Evolutionary conservation across 30 jellyfish, hydroid and myxozoan species (phyloP).

Genomic region (Pelagia noctiluca): DNA sequence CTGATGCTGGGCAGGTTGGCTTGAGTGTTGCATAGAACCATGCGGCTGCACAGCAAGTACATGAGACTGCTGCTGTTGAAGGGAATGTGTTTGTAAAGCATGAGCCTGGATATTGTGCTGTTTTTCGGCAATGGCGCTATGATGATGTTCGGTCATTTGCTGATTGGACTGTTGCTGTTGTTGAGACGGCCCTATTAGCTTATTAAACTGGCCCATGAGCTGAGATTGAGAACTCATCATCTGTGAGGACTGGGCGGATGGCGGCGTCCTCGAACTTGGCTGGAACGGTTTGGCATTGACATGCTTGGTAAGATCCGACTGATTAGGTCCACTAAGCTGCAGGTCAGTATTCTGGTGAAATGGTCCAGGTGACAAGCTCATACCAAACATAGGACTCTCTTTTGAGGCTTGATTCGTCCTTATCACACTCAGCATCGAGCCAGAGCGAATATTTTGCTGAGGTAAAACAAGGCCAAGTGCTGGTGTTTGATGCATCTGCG

Average conservation of each 20-base stretch:
- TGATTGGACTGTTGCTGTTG: conserved; percentile 31
- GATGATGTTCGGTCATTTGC: conserved; percentile 42
- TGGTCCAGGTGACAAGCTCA: conserved; percentile 64
- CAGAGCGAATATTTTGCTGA: conserved; percentile 73
- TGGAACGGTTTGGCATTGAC: conserved; percentile 98
- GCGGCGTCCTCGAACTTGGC: conserved; percentile 97
- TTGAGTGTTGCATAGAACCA: conserved; percentile 56
- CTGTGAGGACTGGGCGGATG: conserved; percentile 77
- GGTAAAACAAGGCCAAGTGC: conserved; percentile 70
- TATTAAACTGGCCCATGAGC: conserved; percentile 50
- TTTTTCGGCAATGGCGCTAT: conserved; percentile 44
- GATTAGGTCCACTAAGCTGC: conserved; percentile 60
- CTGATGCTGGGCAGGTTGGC: conserved; percentile 36
- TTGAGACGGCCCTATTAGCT: conserved; percentile 54
- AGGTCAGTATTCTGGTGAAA: conserved; percentile 58
- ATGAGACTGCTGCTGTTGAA: conserved; percentile 68
- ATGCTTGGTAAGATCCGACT: conserved; percentile 89
- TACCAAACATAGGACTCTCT: conserved; percentile 54
- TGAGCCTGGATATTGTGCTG: conserved; percentile 53
- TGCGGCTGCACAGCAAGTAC: conserved; percentile 59
- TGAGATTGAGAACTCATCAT: conserved; percentile 59
- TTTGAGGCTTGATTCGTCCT: conserved; percentile 47
- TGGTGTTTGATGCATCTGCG: conserved; percentile 78
- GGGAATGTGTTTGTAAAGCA: conserved; percentile 32
- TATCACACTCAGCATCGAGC: conserved; percentile 61